A percentile compares a stretch with the other conserved stretches of the same genome.
These are phyloP conservation scores for Urocitellus parryii DNA, from an alignment of 2,113 vertebrate genomes.

Conservation along the genomic window DNA sequence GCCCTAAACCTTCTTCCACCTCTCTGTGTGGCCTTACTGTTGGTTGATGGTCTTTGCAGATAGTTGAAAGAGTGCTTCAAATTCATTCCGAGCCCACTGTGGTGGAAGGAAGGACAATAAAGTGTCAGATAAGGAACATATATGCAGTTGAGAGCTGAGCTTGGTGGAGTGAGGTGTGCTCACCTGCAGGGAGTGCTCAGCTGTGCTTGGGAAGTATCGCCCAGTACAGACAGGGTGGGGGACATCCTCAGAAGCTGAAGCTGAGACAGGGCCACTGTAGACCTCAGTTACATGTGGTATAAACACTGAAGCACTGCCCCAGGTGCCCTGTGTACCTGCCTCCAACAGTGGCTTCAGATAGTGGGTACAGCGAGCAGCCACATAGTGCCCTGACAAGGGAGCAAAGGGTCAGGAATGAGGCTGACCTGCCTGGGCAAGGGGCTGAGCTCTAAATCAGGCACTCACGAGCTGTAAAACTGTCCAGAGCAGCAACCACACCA, in stretches of 20 bases:
- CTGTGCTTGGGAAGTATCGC: constrained; percentile 90
- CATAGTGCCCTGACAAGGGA: constrained; percentile 87
- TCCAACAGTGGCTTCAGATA: constrained; percentile 91
- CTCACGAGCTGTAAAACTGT: constrained; percentile 93
- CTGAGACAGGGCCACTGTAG: constrained; percentile 63
- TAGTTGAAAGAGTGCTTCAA: constrained; percentile 78
- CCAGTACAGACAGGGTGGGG: constrained; percentile 91
- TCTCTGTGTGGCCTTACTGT: constrained; percentile 66
- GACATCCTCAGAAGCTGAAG: neutral
- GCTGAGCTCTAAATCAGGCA: neutral
- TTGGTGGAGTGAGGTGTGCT: neutral
- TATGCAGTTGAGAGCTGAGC: neutral
- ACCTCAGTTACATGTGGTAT: constrained; percentile 90
- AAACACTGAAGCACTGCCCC: constrained; percentile 87
- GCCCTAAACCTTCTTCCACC: neutral
- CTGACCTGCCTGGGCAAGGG: neutral
- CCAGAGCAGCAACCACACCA: constrained; percentile 91
- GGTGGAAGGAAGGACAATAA: neutral
- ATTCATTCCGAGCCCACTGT: constrained; percentile 81
- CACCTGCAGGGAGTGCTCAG: constrained; percentile 94
- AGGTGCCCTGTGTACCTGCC: constrained; percentile 89
- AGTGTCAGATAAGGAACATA: neutral
- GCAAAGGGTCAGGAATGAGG: neutral
- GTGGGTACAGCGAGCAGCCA: constrained; percentile 88
- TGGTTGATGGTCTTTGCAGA: constrained; percentile 77